phyloP scores from a whole-genome alignment of 2,113 vertebrate genomes.

The Tachuris rubrigastra region DNA sequence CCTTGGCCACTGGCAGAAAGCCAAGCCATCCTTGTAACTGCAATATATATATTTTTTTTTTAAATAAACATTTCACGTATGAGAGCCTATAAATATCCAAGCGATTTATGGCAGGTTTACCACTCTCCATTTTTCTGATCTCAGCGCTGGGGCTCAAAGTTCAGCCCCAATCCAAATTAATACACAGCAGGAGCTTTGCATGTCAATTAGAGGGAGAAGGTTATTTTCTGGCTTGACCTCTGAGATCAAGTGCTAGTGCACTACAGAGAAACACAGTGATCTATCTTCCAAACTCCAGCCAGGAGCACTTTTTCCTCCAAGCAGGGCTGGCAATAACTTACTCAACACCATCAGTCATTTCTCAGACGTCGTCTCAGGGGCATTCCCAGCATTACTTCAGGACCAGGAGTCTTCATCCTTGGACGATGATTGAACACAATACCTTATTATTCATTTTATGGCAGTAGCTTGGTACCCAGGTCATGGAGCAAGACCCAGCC shows the following conservation, averaged over 20 bases:
- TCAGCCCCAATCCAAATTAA: conserved; percentile 20
- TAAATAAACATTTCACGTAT: neutral
- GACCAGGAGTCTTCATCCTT: neutral
- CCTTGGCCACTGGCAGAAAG: neutral
- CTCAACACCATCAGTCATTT: neutral
- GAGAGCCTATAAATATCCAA: neutral
- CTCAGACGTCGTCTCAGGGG: neutral
- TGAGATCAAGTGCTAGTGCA: conserved; percentile 49
- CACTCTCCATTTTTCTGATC: neutral
- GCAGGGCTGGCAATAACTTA: neutral
- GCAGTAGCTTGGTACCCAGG: neutral
- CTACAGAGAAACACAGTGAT: neutral
- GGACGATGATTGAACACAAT: neutral
- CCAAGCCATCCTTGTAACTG: neutral
- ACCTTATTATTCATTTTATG: neutral
- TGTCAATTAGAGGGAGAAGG: conserved; percentile 33
- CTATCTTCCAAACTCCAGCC: neutral
- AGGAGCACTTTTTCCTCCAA: neutral
- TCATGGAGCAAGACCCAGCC: neutral
- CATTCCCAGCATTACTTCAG: rapidly evolving
- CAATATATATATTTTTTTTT: neutral
- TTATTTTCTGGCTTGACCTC: conserved; percentile 7
- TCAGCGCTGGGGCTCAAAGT: neutral
- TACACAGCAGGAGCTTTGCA: neutral
- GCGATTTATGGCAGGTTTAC: neutral